These are phyloP conservation scores for Copidosoma aretas DNA, from an alignment of 2,888 invertebrate species.

Conservation along the genomic window DNA sequence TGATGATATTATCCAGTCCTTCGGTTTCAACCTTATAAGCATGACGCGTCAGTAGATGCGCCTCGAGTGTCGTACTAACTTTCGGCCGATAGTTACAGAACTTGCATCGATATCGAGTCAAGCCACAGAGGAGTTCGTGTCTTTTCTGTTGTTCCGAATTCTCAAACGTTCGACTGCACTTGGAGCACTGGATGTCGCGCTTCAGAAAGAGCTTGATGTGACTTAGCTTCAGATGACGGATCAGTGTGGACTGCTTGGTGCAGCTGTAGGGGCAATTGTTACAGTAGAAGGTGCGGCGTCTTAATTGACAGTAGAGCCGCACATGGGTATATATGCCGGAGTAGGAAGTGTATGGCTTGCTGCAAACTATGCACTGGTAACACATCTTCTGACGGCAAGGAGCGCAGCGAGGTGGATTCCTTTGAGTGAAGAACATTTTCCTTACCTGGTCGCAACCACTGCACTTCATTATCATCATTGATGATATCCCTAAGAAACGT, in stretches of 20 bases:
- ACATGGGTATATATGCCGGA: slow-evolving; percentile 16
- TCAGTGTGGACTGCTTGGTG: neutral
- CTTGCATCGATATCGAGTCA: slow-evolving; percentile 9
- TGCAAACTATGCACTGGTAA: slow-evolving; percentile 25
- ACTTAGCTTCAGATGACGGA: neutral
- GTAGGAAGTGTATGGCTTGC: slow-evolving; percentile 20
- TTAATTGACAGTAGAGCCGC: slow-evolving; percentile 15
- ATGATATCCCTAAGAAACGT: neutral
- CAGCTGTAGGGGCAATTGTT: slow-evolving; percentile 18
- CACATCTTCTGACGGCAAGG: slow-evolving; percentile 18
- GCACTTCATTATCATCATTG: slow-evolving; percentile 17
- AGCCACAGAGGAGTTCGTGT: neutral
- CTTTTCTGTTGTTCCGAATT: neutral
- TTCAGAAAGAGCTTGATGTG: neutral
- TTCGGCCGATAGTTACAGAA: slow-evolving; percentile 22
- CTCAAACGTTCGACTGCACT: neutral
- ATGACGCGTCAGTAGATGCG: slow-evolving; percentile 13
- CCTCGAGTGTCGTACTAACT: neutral
- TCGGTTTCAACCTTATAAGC: neutral
- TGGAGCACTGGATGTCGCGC: neutral
- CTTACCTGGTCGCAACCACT: neutral
- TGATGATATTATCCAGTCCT: neutral
- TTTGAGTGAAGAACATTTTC: neutral
- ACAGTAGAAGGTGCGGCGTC: slow-evolving; percentile 6
- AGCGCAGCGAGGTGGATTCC: neutral